Conservation (phyloP, 1,140 invertebrate species). For the Drosophila prosaltans region DNA sequence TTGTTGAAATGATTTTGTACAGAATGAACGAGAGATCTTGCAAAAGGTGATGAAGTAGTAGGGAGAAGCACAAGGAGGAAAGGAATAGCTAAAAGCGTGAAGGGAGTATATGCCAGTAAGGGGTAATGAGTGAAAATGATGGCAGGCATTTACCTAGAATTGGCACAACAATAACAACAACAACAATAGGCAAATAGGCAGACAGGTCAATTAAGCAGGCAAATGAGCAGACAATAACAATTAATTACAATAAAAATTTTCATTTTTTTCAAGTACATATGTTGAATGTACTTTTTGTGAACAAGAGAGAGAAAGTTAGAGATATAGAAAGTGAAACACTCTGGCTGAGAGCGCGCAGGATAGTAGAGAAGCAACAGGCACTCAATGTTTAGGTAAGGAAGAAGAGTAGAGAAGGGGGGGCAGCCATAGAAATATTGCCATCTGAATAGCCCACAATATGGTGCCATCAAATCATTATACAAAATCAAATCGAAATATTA, state of each 20-base stretch:
- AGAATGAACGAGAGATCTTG: constrained; percentile 46
- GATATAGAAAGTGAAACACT: background rate
- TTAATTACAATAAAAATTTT: constrained; percentile 5
- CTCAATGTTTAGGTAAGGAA: background rate
- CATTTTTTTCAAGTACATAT: too few relatives aligned
- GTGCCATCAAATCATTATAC: background rate
- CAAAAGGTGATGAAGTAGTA: background rate
- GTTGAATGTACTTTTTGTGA: constrained; percentile 14
- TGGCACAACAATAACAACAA: background rate
- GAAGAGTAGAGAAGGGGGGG: background rate
- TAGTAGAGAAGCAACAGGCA: constrained; percentile 15
- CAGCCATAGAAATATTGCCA: constrained; percentile 39
- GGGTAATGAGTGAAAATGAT: background rate
- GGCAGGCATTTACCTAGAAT: constrained; percentile 22
- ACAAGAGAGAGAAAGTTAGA: background rate
- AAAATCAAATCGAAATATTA: too few relatives aligned
- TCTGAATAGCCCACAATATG: background rate
- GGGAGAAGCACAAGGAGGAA: constrained; percentile 1
- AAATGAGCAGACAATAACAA: constrained; percentile 34
- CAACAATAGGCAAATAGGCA: constrained; percentile 3
- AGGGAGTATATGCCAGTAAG: background rate
- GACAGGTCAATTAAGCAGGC: constrained; percentile 37
- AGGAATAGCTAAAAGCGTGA: constrained; percentile 38
- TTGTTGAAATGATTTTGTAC: constrained; percentile 35
- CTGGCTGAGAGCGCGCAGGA: constrained; percentile 20